Base-by-base conservation (phyloP, 2,797 vertebrate species). In the Micrastur ruficollis region DNA sequence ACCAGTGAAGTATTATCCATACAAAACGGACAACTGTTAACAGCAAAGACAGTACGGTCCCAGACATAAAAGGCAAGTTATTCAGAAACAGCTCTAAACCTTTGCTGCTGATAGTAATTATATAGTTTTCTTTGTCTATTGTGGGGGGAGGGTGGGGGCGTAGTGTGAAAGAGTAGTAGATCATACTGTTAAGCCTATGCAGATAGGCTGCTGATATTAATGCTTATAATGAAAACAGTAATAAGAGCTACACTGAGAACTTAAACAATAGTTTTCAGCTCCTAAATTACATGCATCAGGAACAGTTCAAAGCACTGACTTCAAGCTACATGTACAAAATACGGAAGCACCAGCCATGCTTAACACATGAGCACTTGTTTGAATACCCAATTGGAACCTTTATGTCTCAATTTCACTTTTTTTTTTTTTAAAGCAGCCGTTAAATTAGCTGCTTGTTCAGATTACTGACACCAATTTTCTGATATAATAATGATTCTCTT, bases 51-150 rank as follows among this genome's bases (percentile, higher is more conserved):
- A 34, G 10, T 18, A 31, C 1, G 46, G 6, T 36, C 14, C n/a
- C 36, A 46, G 31, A 3, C 21, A 17, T 3, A 31, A 53, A 14
- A 63, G 18, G 32, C 11, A 81, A 74, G 26, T 5, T 5, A 42
- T 19, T 80, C 42, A 75, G 32, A 52, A 90, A 55, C 9, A 75
- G 84, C 23, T 47, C 19, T 4, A 55, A 63, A 26, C 5, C 6
- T 82, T 6, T 63, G 47, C 21, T 74, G 40, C 49, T 47, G 9
- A 12, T 20, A 19, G 13, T 21, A 46, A 36, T 18, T 20, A 21
- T 19, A 25, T 19, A 0, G 32, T 56, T 62, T 52, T 38, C 52
- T 38, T 47, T 65, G 16, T 25, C 47, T 56, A 1, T 0, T 53
- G 36, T 36, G 36, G 36, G 36, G 36, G 29, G 11, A 16, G 14